phyloP scores from a whole-genome alignment of 2,797 vertebrate species.

The Amblyopsis hoosieri region DNA sequence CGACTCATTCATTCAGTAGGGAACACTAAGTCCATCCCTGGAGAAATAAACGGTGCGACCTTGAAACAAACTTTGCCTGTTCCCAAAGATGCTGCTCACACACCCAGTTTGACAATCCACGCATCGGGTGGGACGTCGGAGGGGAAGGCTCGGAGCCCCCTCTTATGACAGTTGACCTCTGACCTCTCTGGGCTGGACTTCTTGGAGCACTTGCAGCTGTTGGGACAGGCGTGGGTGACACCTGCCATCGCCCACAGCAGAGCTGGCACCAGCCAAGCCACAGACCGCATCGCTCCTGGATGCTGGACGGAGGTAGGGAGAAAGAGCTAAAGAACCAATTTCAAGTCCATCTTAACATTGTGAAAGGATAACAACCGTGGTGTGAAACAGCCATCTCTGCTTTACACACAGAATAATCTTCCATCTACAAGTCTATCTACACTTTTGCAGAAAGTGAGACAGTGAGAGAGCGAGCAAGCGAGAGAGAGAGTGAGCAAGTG shows the following conservation, averaged over 20 bases:
- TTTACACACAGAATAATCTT: no score
- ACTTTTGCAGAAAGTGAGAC: no score
- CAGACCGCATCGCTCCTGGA: constrained; percentile 42
- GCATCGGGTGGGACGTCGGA: constrained; percentile 68
- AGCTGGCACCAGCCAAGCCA: constrained; percentile 29
- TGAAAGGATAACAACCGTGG: no score
- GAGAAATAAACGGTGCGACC: no score
- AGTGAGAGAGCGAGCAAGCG: not conserved
- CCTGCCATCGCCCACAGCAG: constrained; percentile 37
- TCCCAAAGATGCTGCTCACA: constrained; percentile 5
- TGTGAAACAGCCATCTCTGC: no score
- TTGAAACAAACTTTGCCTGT: no score
- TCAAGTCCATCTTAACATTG: not conserved
- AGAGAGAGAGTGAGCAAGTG: no score
- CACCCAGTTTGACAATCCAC: constrained; percentile 80
- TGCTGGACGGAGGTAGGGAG: constrained; percentile 2
- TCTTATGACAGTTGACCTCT: constrained; percentile 78
- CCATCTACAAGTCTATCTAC: no score
- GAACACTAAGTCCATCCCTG: no score
- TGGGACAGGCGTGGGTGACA: constrained; percentile 59
- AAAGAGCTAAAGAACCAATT: not conserved
- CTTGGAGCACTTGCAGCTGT: constrained; percentile 68
- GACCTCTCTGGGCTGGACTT: constrained; percentile 61
- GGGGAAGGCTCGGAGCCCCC: constrained; percentile 66
- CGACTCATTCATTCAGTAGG: no score